Evolutionary conservation across 2,797 vertebrate species (phyloP).

Genomic region (Dallia pectoralis): DNA sequence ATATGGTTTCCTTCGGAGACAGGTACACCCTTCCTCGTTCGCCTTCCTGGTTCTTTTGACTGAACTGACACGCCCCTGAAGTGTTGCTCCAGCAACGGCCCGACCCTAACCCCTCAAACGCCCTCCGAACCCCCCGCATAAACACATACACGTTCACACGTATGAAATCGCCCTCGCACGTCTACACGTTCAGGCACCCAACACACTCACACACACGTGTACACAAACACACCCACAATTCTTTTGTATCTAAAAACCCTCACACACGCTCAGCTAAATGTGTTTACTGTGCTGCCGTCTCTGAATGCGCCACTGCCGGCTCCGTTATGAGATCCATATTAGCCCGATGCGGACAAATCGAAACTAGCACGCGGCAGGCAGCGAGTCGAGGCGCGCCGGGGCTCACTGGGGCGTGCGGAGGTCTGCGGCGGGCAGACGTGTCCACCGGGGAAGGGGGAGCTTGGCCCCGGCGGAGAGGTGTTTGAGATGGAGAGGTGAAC

Average conservation of each 20-base stretch:
- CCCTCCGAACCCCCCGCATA: neutral
- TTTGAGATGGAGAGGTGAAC: neutral
- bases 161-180: conserved; percentile 34
- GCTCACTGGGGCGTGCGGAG: neutral
- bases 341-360: conserved; percentile 57
- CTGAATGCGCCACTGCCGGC: conserved; percentile 61
- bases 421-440: neutral
- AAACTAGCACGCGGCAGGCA: conserved; percentile 22
- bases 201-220: conserved; percentile 8
- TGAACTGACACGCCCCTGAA: conserved; percentile 80
- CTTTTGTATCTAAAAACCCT: neutral
- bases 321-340: conserved; percentile 56
- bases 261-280: conserved; percentile 35
- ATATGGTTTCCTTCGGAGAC: conserved; percentile 57
- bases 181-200: neutral
- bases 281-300: conserved; percentile 35
- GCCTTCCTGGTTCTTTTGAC: conserved; percentile 77
- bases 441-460: neutral
- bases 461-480: neutral
- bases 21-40: conserved; percentile 64
- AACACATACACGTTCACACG: conserved; percentile 8
- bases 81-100: conserved; percentile 52
- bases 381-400: neutral
- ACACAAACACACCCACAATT: conserved; percentile 29
- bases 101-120: conserved; percentile 15